Base-by-base conservation (phyloP, 1,140 invertebrate species). In the Ostrea denselamellosa region DNA sequence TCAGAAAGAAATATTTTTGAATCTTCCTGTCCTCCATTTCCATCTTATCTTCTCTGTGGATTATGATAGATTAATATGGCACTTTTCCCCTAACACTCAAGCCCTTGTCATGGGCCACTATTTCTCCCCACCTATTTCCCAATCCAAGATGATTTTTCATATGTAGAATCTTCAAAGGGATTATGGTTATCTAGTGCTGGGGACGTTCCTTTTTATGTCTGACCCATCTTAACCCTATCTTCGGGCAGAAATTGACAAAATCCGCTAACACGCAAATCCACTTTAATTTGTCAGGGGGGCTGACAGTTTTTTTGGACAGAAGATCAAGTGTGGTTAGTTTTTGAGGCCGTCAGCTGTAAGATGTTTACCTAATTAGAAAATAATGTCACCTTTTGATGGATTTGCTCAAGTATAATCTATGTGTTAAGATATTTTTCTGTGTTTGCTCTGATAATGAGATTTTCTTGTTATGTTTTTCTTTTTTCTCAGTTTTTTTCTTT, bases 121-220 rank as follows among this genome's bases (percentile, higher is more conserved):
- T 77, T 77, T 77, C 68, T 77, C 22, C 10, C 58, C 68, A 77
- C 9, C 22, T 8, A 77, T 77, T 25, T 17, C 25, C 68, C 68
- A 25, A 77, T 77, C 28, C 68, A 34, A 77, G 25, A 25, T 34
- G 68, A 77, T 77, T 77, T 77, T 77, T 77, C 68, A 77, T 77
- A 77, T 28, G 12, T 77, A 14, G 28, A 77, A 77, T 77, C 68
- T 77, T 77, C 68, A 77, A 77, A 77, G 68, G 68, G 68, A 77
- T 77, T 77, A 77, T 12, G 14, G 68, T 77, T 77, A 77, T 77
- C 68, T 77, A 28, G 22, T 77, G 68, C 68, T 14, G 68, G 68
- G 68, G 68, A 77, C 68, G 28, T 77, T 77, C 68, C 68, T 77
- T 77, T 77, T 77, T 77, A 77, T 77, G 68, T 77, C 68, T 9